phyloP scores from a whole-genome alignment of 1,140 invertebrate genomes.

The Trichomalopsis sarcophagae region DNA sequence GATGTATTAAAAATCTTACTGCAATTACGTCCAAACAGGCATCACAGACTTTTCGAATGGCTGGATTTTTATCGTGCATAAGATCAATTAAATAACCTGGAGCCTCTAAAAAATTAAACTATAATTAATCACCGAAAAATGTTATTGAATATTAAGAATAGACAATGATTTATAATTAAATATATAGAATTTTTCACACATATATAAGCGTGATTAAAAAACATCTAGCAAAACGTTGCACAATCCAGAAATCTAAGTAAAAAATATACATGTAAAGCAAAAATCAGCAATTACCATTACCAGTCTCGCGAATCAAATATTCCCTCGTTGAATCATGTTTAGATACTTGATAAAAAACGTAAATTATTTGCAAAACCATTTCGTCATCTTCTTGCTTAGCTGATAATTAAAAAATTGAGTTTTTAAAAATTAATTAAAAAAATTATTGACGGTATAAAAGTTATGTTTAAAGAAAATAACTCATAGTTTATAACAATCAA shows the following conservation, averaged over 20 bases:
- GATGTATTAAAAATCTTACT: slow-evolving; percentile 72
- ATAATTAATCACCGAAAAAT: not conserved
- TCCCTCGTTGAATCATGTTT: slow-evolving; percentile 88
- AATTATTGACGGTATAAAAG: not conserved
- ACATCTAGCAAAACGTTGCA: not conserved
- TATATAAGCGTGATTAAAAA: not conserved
- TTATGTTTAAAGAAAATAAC: not conserved
- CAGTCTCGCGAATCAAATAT: slow-evolving; percentile 88
- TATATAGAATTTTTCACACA: not conserved
- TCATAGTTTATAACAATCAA: slow-evolving; percentile 47
- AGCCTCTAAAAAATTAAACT: slow-evolving; percentile 79
- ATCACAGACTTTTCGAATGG: slow-evolving; percentile 94
- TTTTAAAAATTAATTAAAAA: not conserved
- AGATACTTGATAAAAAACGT: slow-evolving; percentile 94
- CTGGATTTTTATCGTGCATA: slow-evolving; percentile 97
- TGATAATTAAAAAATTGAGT: slow-evolving; percentile 64
- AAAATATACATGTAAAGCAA: not conserved
- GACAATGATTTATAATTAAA: slow-evolving; percentile 48
- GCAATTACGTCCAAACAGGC: slow-evolving; percentile 94
- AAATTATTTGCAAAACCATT: slow-evolving; percentile 95
- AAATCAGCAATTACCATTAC: slow-evolving; percentile 68
- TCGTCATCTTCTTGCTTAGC: slow-evolving; percentile 98
- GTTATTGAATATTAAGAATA: slow-evolving; percentile 2
- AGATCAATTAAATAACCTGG: slow-evolving; percentile 98
- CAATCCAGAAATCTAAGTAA: not conserved